A percentile compares a stretch with the other conserved stretches of the same genome.
phyloP scores from a whole-genome alignment of 2,113 vertebrate species.

The Colossoma macropomum region DNA sequence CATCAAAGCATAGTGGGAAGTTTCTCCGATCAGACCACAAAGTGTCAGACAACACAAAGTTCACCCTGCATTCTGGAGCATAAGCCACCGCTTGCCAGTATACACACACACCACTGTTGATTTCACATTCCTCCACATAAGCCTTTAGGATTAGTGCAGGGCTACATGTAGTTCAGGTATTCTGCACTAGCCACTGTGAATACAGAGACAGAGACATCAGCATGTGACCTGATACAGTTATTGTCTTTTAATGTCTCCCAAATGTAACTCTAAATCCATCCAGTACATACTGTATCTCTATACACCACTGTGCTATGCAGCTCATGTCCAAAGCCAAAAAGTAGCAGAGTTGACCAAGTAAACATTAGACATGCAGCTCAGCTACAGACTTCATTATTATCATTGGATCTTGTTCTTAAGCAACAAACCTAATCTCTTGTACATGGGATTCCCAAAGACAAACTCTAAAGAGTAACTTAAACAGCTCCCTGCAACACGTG shows the following conservation, averaged over 20 bases:
- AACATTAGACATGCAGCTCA: too few relatives aligned
- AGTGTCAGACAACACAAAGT: conserved; percentile 16
- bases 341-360: too few relatives aligned
- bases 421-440: too few relatives aligned
- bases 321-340: neutral
- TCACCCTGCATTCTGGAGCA: neutral
- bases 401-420: too few relatives aligned
- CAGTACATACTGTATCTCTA: neutral
- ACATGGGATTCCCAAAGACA: too few relatives aligned
- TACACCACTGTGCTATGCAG: neutral
- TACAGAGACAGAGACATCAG: neutral
- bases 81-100: neutral
- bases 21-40: conserved; percentile 11
- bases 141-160: conserved; percentile 18
- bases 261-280: neutral
- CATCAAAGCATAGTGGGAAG: conserved; percentile 43
- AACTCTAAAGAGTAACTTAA: too few relatives aligned
- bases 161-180: neutral
- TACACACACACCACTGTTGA: conserved; percentile 6
- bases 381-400: neutral
- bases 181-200: neutral
- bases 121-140: conserved; percentile 39
- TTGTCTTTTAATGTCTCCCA: neutral
- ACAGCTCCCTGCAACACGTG: too few relatives aligned
- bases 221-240: neutral